These are phyloP conservation scores for Falco berigora DNA, from an alignment of 2,797 vertebrate species.

Conservation along the genomic window DNA sequence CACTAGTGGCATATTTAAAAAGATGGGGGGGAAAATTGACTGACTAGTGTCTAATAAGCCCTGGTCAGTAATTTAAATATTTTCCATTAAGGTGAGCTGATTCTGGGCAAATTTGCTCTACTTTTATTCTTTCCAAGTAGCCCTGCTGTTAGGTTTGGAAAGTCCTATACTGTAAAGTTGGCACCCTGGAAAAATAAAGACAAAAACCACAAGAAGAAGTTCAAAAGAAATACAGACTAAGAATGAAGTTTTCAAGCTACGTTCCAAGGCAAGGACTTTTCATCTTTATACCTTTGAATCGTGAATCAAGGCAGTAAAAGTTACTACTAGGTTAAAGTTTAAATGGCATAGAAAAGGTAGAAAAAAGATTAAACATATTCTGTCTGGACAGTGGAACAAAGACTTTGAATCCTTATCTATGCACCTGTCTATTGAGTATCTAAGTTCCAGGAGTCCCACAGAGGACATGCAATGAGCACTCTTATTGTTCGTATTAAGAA, in stretches of 20 bases:
- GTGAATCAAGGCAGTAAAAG: constrained; percentile 78
- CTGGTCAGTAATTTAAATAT: constrained; percentile 61
- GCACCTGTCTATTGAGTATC: constrained; percentile 73
- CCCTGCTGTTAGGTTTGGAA: constrained; percentile 64
- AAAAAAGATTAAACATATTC: constrained; percentile 76
- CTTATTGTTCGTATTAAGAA: constrained; percentile 79
- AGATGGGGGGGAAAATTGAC: neutral
- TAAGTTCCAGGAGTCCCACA: constrained; percentile 72
- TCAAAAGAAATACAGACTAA: constrained; percentile 75
- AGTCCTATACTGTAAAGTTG: constrained; percentile 68
- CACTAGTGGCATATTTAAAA: neutral
- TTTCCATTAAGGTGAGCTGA: constrained; percentile 36
- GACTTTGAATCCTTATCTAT: constrained; percentile 74
- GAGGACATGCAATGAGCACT: constrained; percentile 64
- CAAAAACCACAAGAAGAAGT: constrained; percentile 76
- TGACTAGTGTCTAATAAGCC: neutral
- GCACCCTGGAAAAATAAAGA: constrained; percentile 72
- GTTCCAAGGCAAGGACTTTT: constrained; percentile 77
- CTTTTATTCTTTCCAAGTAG: constrained; percentile 41
- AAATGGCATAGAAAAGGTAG: constrained; percentile 80
- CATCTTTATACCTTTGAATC: constrained; percentile 78
- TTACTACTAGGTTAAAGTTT: constrained; percentile 83
- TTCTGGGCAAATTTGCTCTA: constrained; percentile 49
- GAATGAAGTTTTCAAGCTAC: constrained; percentile 78
- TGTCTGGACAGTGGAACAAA: constrained; percentile 79